Evolutionary conservation across 2,888 invertebrate genomes (phyloP).

Genomic region (Brachypterus glaber): DNA sequence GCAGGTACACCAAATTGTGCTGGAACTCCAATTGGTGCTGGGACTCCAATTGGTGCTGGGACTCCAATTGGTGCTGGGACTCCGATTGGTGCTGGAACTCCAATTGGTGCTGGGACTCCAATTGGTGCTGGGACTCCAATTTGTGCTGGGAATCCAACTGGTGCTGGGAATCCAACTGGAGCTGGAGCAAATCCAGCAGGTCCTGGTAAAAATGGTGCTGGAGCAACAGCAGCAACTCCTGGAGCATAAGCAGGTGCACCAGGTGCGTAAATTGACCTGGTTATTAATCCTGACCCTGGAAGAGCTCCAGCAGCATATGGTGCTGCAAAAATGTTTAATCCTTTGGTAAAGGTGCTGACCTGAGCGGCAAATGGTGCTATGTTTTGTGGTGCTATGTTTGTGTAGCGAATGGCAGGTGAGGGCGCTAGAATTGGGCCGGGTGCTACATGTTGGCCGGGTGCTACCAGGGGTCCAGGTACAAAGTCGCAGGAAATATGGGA

Average conservation of each 20-base stretch:
- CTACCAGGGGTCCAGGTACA: too few species aligned
- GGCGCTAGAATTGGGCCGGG: conserved; percentile 13
- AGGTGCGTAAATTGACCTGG: conserved; percentile 19
- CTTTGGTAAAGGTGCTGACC: conserved; percentile 45
- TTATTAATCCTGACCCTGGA: conserved; percentile 22
- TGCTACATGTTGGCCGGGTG: too few species aligned
- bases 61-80: too few species aligned
- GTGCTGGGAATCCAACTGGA: conserved; percentile 14
- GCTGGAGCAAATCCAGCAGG: conserved; percentile 12
- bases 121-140: conserved; percentile 7
- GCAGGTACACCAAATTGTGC: not conserved
- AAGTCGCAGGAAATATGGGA: too few species aligned
- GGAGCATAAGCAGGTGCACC: conserved; percentile 8
- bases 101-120: too few species aligned
- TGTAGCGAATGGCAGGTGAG: conserved; percentile 26
- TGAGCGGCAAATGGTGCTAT: conserved; percentile 54
- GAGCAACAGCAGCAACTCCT: conserved; percentile 5
- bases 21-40: too few species aligned
- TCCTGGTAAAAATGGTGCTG: conserved; percentile 9
- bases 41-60: too few species aligned
- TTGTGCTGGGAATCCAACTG: not conserved
- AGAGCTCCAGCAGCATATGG: conserved; percentile 30
- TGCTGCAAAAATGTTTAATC: conserved; percentile 42
- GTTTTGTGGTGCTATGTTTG: conserved; percentile 51
- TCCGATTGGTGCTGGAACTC: too few species aligned